Percentiles rank a stretch among this genome's conserved stretches.
phyloP scores from a whole-genome alignment of 1,140 invertebrate genomes.

The Scaptomyza montana region DNA sequence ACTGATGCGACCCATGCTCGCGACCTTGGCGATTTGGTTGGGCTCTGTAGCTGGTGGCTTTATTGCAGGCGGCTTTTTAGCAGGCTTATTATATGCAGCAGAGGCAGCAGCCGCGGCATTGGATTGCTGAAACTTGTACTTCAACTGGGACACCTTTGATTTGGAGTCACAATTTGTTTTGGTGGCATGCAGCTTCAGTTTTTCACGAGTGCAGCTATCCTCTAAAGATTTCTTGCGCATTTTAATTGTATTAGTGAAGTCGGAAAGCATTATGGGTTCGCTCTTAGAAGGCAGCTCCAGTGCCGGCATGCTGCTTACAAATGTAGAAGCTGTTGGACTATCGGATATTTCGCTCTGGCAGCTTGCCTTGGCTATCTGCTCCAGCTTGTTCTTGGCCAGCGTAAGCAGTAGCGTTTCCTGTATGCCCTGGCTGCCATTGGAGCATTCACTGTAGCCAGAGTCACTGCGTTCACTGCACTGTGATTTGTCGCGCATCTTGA shows the following conservation, averaged over 20 bases:
- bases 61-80: slow-evolving; percentile 20
- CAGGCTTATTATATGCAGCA: slow-evolving; percentile 40
- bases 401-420: slow-evolving; percentile 68
- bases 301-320: slow-evolving; percentile 6
- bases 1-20: slow-evolving; percentile 59
- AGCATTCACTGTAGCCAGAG: slow-evolving; percentile 87
- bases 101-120: slow-evolving; percentile 30
- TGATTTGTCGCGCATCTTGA: slow-evolving; percentile 69
- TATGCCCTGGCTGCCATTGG: slow-evolving; percentile 78
- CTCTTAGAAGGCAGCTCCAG: slow-evolving; percentile 59
- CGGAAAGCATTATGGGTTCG: slow-evolving; percentile 79
- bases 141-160: slow-evolving; percentile 78
- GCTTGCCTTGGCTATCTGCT: slow-evolving; percentile 72
- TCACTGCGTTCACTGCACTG: slow-evolving; percentile 86
- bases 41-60: slow-evolving; percentile 31
- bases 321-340: slow-evolving; percentile 5
- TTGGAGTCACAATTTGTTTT: slow-evolving; percentile 66
- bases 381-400: slow-evolving; percentile 73
- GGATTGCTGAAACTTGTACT: slow-evolving; percentile 66
- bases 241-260: slow-evolving; percentile 82
- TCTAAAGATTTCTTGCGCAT: slow-evolving; percentile 83
- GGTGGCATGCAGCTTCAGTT: slow-evolving; percentile 55
- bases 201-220: slow-evolving; percentile 72
- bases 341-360: slow-evolving; percentile 10
- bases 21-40: slow-evolving; percentile 61